Percentiles rank a stretch among this genome's conserved stretches.
phyloP scores from a whole-genome alignment of 1,140 invertebrate genomes.

The Geopemphigus sp. region DNA sequence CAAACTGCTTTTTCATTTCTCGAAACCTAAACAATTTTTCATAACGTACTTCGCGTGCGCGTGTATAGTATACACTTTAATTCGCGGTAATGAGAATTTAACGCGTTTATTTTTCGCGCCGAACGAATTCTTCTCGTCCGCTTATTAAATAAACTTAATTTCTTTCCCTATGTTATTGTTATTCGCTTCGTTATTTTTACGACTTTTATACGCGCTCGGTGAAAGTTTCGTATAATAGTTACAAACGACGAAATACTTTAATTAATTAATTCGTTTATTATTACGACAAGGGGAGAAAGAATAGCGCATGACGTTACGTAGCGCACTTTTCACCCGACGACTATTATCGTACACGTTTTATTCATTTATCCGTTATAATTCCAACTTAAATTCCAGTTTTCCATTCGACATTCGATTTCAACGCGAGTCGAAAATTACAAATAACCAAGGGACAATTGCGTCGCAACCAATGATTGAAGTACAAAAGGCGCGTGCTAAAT shows the following conservation, averaged over 20 bases:
- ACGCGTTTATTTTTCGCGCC: slow-evolving; percentile 2
- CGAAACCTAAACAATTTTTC: not conserved
- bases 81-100: not conserved
- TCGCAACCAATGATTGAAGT: no score
- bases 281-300: no score
- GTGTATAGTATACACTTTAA: not conserved
- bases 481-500: no score
- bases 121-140: not conserved
- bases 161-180: not conserved
- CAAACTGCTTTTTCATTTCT: not conserved
- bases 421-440: no score
- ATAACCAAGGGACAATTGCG: no score
- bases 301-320: no score
- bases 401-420: no score
- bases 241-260: not conserved
- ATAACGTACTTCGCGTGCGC: not conserved
- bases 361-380: no score
- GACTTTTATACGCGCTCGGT: not conserved
- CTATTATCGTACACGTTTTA: no score
- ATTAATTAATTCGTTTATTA: no score
- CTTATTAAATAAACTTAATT: not conserved
- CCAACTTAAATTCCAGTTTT: no score
- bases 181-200: not conserved
- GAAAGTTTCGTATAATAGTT: not conserved
- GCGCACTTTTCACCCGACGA: no score